Evolutionary conservation across 1,140 invertebrate species (phyloP).

Genomic region (Dreissena rostriformis): DNA sequence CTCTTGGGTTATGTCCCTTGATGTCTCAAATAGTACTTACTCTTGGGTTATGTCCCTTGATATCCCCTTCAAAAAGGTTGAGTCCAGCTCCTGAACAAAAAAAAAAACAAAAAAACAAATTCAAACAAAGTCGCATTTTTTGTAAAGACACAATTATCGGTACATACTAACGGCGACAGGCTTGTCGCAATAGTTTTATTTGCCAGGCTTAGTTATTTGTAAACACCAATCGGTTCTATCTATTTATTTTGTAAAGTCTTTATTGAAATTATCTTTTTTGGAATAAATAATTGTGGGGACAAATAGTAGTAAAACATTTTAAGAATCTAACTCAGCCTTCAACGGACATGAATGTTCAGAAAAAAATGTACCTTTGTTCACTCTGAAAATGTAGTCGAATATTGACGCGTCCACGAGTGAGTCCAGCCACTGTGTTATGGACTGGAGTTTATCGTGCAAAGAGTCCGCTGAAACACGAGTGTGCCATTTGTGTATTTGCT

Average conservation of each 20-base stretch:
- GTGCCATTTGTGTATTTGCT: too few species aligned
- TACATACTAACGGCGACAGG: background rate
- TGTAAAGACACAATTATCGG: background rate
- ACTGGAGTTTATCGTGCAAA: constrained; percentile 47
- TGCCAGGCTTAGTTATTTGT: too few species aligned
- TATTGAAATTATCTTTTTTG: background rate
- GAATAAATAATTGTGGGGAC: background rate
- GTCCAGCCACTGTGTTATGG: constrained; percentile 59
- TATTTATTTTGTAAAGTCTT: background rate
- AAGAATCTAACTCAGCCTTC: background rate
- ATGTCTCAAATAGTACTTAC: constrained; percentile 26
- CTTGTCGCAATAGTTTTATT: too few species aligned
- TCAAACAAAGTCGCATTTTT: background rate
- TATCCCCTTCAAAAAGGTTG: constrained; percentile 66
- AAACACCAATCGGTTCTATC: too few species aligned
- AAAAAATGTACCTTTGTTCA: constrained; percentile 58
- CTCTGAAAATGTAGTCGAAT: constrained; percentile 63
- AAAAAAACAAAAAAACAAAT: too few species aligned
- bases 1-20: constrained; percentile 25
- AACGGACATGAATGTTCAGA: background rate
- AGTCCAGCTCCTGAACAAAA: constrained; percentile 56
- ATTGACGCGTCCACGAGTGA: constrained; percentile 45
- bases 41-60: constrained; percentile 56
- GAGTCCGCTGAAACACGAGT: background rate
- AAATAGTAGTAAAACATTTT: background rate